These are phyloP conservation scores for Cataglyphis cursor DNA, from an alignment of 2,888 invertebrate genomes.

Conservation along the genomic window DNA sequence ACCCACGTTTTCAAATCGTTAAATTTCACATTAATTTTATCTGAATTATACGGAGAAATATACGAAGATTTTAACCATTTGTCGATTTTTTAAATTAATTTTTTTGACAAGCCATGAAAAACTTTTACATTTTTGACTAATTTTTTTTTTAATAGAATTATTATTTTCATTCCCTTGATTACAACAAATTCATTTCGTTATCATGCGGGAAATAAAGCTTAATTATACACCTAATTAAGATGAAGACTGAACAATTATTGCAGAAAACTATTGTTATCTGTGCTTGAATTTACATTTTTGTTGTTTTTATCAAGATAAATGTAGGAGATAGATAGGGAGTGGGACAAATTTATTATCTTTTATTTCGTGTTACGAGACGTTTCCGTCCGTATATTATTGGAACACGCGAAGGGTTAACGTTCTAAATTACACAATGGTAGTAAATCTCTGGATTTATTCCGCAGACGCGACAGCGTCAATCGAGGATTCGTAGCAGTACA, in stretches of 20 bases:
- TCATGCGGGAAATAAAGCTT: background rate
- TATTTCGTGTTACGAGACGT: conserved; percentile 7
- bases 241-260: background rate
- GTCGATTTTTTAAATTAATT: background rate
- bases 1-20: background rate
- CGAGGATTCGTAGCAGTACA: conserved; percentile 5
- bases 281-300: conserved; percentile 5
- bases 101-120: background rate
- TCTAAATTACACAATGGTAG: conserved; percentile 27
- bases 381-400: conserved; percentile 33
- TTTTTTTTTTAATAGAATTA: background rate
- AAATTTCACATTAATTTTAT: background rate
- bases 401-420: conserved; percentile 53
- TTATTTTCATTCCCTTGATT: background rate
- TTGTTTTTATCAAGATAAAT: background rate
- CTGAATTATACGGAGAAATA: background rate
- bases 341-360: conserved; percentile 16
- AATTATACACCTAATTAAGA: background rate
- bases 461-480: conserved; percentile 17
- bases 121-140: background rate
- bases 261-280: background rate
- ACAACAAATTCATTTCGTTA: conserved; percentile 8
- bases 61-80: background rate
- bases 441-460: conserved; percentile 34
- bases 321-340: background rate